phyloP scores from a whole-genome alignment of 2,797 vertebrate genomes.

The Lepilemur ruficaudatus region DNA sequence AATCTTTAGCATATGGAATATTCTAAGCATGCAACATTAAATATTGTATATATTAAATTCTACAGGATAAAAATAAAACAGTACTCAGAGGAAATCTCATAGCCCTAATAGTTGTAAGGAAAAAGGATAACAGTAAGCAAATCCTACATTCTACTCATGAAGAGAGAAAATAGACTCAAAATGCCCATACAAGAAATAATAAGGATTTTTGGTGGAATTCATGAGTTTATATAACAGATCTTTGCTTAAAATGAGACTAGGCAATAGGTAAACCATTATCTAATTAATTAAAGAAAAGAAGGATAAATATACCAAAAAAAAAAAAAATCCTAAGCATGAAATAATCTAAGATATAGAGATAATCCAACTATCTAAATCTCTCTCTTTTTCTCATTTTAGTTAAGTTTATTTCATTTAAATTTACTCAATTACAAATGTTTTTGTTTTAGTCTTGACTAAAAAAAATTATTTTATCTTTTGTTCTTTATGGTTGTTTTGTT shows the following conservation, averaged over 20 bases:
- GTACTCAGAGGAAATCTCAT: not conserved
- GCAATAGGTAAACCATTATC: not conserved
- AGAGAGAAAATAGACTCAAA: not conserved
- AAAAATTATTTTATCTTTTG: not conserved
- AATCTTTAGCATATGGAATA: not conserved
- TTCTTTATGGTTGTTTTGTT: not conserved
- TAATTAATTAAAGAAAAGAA: not conserved
- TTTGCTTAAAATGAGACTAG: not conserved
- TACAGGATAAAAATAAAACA: not conserved
- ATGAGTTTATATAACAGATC: not conserved
- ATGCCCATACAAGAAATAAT: not conserved
- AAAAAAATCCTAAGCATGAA: not conserved
- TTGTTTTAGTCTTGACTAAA: not conserved
- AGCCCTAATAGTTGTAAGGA: not conserved
- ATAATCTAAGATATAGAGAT: not conserved
- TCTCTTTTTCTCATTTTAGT: not conserved
- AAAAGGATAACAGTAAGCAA: not conserved
- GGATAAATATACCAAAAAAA: not conserved
- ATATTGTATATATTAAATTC: not conserved
- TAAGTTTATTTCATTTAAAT: not conserved
- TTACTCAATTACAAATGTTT: not conserved
- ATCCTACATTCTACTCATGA: not conserved
- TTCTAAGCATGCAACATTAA: not conserved
- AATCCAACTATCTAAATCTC: not conserved
- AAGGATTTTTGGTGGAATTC: not conserved